A percentile compares a stretch with the other conserved stretches of the same genome.
phyloP scores from a whole-genome alignment of 2,888 invertebrate genomes.

The Teleiodes luculella region DNA sequence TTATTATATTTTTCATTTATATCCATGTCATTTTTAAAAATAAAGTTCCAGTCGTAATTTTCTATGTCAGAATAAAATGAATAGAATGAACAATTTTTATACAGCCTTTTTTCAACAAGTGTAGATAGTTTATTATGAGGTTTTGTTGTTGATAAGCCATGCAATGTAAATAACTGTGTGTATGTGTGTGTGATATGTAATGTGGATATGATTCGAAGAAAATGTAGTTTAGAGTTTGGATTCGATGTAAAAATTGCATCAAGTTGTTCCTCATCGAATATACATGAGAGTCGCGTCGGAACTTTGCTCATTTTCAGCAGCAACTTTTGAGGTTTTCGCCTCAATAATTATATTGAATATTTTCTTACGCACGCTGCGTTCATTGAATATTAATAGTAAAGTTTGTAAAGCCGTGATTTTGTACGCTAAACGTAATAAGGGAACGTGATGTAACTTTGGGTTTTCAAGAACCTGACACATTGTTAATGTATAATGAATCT shows the following conservation, averaged over 20 bases:
- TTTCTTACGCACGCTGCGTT: not conserved
- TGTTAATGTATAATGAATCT: too few species aligned
- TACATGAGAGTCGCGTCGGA: constrained; percentile 1
- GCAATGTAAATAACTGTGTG: too few species aligned
- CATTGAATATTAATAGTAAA: constrained; percentile 7
- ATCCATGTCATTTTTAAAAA: too few species aligned
- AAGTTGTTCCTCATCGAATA: constrained; percentile 13
- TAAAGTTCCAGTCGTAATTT: too few species aligned
- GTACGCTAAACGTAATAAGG: not conserved
- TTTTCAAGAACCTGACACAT: not conserved
- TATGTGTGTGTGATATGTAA: too few species aligned
- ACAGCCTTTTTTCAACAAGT: too few species aligned
- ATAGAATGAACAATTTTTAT: too few species aligned
- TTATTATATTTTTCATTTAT: too few species aligned
- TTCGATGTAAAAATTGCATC: constrained; percentile 15
- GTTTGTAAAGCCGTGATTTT: not conserved
- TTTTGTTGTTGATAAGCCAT: too few species aligned
- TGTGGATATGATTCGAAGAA: constrained; percentile 5
- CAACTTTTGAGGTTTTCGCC: constrained; percentile 1
- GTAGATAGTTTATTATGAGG: too few species aligned
- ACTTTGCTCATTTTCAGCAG: constrained; percentile 5
- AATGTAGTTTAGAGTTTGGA: constrained; percentile 8
- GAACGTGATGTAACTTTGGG: not conserved
- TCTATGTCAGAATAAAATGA: too few species aligned
- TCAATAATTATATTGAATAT: constrained; percentile 7